Percentiles rank a stretch among this genome's conserved stretches.
Evolutionary conservation across 1,140 invertebrate species (phyloP).

Genomic region (Oreohelix idahoensis): DNA sequence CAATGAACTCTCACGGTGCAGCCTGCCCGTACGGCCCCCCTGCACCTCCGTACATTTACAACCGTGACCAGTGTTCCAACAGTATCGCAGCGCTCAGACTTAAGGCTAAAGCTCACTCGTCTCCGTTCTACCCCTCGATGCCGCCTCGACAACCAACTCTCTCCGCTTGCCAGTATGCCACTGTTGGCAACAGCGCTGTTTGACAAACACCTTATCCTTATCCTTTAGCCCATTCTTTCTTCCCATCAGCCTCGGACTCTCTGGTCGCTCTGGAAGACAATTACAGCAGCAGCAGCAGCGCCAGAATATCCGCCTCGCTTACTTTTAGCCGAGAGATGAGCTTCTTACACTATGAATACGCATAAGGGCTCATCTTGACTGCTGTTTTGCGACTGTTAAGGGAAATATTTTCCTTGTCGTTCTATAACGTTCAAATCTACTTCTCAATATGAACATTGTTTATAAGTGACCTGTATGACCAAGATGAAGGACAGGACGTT

Average conservation of each 20-base stretch:
- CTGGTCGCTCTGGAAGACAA: neutral
- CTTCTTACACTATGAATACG: too few relatives aligned
- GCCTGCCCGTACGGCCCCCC: conserved; percentile 74
- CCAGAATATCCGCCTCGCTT: neutral
- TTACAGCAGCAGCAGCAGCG: neutral
- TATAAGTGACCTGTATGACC: too few relatives aligned
- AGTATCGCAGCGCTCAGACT: conserved; percentile 89
- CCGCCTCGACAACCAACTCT: conserved; percentile 79
- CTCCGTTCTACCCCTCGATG: conserved; percentile 73
- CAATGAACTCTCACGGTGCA: conserved; percentile 67
- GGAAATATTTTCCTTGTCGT: too few relatives aligned
- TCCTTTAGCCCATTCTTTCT: conserved; percentile 10
- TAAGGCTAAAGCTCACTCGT: conserved; percentile 90
- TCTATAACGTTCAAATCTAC: too few relatives aligned
- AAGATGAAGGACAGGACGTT: too few relatives aligned
- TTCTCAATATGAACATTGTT: too few relatives aligned
- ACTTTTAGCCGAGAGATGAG: neutral
- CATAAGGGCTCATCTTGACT: too few relatives aligned
- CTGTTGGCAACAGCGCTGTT: conserved; percentile 70
- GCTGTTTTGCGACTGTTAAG: too few relatives aligned
- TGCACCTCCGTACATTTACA: conserved; percentile 73
- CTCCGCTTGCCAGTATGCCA: conserved; percentile 91
- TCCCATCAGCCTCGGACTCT: neutral
- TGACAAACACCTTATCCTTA: conserved; percentile 50
- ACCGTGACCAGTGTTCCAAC: conserved; percentile 81